Evolutionary conservation across 2,797 vertebrate species (phyloP), one percentile per base, ranked within the genome.

Genomic region (Chrosomus eos): DNA sequence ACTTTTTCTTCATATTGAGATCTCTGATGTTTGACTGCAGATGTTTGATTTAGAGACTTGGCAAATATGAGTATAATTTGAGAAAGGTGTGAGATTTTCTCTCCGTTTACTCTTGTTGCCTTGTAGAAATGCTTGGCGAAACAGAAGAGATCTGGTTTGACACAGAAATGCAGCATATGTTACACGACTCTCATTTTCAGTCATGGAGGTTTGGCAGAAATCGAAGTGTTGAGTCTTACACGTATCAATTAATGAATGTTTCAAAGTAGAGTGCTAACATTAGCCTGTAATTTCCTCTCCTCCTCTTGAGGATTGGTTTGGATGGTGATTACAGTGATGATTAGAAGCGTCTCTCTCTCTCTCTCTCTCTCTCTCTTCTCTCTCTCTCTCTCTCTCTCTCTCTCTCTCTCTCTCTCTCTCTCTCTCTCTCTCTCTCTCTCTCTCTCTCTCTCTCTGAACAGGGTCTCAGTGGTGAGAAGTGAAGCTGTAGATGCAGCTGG

Each of bases 401-500:
- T 7, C 36, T 7, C 36, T 1, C 36, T 7, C 36, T 1, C 36
- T 0, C 38, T 10, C 40, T 40, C 40, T 10, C 40, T 3, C 9
- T 40, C 40, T 40, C 40, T 40, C 40, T 10, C 40, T 40, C 40
- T 40, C 40, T 3, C 40, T 10, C 40, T 40, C 40, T 40, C 40
- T 40, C 40, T 38, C 38, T 38, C 38, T 38, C 38, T 40, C 38
- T 43, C 40, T 43, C 11, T 87, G 89, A 91, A 90, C 90, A 88
- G 73, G 84, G 89, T 91, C 90, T 92, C 89, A 3, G 88, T 89
- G 88, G 92, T 93, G 91, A 88, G 87, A 93, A 92, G 88, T 88
- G 88, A 90, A 86, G 82, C 72, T 78, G 88, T 66, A 81, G 86
- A 89, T 76, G 76, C 88, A 87, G 86, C 68, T 86, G 87, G 84